Evolutionary conservation across 2,113 vertebrate species (phyloP), one percentile per base, ranked within the genome.

Genomic region (Sander vitreus): DNA sequence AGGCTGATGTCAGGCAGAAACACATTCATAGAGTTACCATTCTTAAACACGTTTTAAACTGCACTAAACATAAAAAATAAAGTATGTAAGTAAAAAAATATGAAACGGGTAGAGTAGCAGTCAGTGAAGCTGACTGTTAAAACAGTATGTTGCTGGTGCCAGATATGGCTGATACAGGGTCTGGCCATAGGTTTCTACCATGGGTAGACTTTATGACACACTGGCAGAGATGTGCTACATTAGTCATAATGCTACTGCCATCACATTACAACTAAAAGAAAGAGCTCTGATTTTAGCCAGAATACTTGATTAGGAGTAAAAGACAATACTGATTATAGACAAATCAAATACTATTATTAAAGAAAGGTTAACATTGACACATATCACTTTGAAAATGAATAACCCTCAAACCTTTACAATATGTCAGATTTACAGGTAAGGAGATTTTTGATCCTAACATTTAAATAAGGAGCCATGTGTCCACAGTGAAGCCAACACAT

Each of bases 221-320:
- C 87, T 59, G 91, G 86, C 82, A 89, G 86, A 89, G 65, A 86
- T 87, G 89, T 85, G 93, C 93, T 93, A 93, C 92, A 93, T 92
- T 89, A 88, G 85, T 84, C 82, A 77, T 77, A 77, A 85, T 85
- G 91, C 90, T 93, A 92, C 90, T 72, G 79, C 89, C 86, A 89
- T 85, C 84, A 89, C 55, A 8, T 70, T 45, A 85, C 64, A 86
- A 78, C 64, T 48, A 53, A 86, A 90, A 87, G 62, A 86, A 84
- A 84, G 10, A 79, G 12, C 30, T 80, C 78, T 48, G 84, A 75
- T 69, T 53, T 82, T 43, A 81, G 84, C 69, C 86, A 90, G 83
- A 91, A 91, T 73, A 86, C 88, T 92, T 88, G 88, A 91, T 87
- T 55, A 85, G 53, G 79, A 86, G 76, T 50, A 63, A 84, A 85